phyloP scores from a whole-genome alignment of 2,797 vertebrate species.

The Lithobates pipiens region DNA sequence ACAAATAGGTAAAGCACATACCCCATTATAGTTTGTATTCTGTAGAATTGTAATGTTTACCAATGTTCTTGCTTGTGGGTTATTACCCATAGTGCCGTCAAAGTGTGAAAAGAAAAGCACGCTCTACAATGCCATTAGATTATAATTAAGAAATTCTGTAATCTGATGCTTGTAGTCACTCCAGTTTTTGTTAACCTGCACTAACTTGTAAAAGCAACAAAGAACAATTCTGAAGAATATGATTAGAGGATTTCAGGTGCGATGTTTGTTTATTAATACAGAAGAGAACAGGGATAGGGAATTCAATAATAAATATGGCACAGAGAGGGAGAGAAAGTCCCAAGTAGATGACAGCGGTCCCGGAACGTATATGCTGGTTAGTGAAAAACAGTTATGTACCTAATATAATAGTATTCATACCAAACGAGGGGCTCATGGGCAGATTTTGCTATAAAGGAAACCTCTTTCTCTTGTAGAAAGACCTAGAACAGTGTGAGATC shows the following conservation, averaged over 20 bases:
- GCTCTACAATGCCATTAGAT: too few relatives aligned
- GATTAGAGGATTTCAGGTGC: neutral
- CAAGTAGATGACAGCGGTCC: neutral
- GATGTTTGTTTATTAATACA: conserved; percentile 5
- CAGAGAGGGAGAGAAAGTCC: neutral
- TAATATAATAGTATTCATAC: too few relatives aligned
- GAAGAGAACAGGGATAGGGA: neutral
- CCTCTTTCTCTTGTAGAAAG: too few relatives aligned
- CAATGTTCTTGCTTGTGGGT: too few relatives aligned
- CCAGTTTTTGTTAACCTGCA: conserved; percentile 3
- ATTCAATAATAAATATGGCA: conserved; percentile 1
- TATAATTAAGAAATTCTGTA: neutral
- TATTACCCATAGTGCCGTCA: too few relatives aligned
- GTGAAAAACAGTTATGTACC: neutral
- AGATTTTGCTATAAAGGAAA: too few relatives aligned
- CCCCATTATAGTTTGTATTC: too few relatives aligned
- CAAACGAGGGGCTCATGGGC: too few relatives aligned
- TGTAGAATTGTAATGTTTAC: too few relatives aligned
- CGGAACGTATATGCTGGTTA: neutral
- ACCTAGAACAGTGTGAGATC: too few relatives aligned
- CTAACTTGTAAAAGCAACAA: neutral
- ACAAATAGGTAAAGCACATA: too few relatives aligned
- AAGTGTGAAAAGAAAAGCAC: too few relatives aligned
- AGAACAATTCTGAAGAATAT: neutral
- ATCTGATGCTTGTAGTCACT: neutral